Conservation (phyloP, 2,113 vertebrate genomes). For the Hucho hucho region DNA sequence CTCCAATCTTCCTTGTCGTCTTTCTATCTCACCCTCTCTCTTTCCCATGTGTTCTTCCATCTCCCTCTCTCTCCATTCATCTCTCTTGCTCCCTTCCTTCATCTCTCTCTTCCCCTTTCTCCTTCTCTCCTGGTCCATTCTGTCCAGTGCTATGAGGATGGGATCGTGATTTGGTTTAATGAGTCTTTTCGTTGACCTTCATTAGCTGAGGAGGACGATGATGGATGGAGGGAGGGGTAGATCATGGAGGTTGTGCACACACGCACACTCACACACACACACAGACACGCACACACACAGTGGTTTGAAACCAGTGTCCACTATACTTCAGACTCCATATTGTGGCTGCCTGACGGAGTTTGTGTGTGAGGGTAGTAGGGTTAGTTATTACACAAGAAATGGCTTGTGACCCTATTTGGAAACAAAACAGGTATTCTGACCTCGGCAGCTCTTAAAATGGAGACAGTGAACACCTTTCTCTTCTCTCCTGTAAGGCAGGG, state of each 20-base stretch:
- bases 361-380: too few relatives aligned
- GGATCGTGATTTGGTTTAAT: conserved; percentile 58
- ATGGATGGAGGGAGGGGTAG: conserved; percentile 48
- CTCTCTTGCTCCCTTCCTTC: conserved; percentile 25
- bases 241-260: not conserved
- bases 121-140: not conserved
- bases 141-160: not conserved
- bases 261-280: conserved; percentile 10
- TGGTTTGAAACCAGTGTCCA: not conserved
- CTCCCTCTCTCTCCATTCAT: conserved; percentile 33
- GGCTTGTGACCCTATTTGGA: too few relatives aligned
- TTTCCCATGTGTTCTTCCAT: conserved; percentile 11
- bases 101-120: not conserved
- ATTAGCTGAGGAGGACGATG: conserved; percentile 59
- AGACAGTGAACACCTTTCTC: too few relatives aligned
- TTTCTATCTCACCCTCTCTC: not conserved
- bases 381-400: too few relatives aligned
- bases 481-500: too few relatives aligned
- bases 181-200: conserved; percentile 55
- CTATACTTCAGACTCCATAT: too few relatives aligned
- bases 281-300: conserved; percentile 3
- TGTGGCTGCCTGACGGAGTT: too few relatives aligned
- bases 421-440: too few relatives aligned
- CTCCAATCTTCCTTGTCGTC: not conserved
- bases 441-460: too few relatives aligned